These are phyloP conservation scores for Epiblema foenella DNA, from an alignment of 2,888 invertebrate species.

Conservation along the genomic window DNA sequence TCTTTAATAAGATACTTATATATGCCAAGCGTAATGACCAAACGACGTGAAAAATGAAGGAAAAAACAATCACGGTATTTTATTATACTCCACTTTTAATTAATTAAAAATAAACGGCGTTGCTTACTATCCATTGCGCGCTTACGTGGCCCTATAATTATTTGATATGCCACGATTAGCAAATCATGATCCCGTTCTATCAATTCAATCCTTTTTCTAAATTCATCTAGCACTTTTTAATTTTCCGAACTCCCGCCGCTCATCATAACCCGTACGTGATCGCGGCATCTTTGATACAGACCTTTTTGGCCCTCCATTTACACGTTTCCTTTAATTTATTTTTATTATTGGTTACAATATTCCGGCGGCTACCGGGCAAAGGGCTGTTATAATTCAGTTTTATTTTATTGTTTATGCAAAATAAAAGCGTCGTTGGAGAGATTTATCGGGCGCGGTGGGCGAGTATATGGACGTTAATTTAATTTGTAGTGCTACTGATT, in stretches of 20 bases:
- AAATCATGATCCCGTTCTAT: conserved; percentile 49
- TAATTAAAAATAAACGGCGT: neutral
- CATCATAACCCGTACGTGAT: conserved; percentile 82
- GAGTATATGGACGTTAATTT: conserved; percentile 49
- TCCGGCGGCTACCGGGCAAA: conserved; percentile 82
- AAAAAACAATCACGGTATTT: too few relatives aligned
- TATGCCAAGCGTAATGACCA: too few relatives aligned
- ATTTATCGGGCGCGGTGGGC: conserved; percentile 75
- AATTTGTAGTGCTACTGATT: conserved; percentile 43
- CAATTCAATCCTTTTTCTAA: conserved; percentile 50
- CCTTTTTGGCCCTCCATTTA: conserved; percentile 72
- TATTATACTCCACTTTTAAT: neutral
- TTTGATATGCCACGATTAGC: conserved; percentile 18
- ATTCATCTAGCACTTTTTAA: conserved; percentile 71
- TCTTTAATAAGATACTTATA: too few relatives aligned
- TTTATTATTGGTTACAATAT: conserved; percentile 82
- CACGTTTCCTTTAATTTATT: conserved; percentile 74
- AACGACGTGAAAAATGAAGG: too few relatives aligned
- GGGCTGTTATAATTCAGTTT: conserved; percentile 81
- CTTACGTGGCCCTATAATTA: neutral
- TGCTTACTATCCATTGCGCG: neutral
- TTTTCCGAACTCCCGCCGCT: conserved; percentile 77
- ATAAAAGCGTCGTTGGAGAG: conserved; percentile 75
- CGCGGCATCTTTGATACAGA: conserved; percentile 78
- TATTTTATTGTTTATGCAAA: conserved; percentile 75